Conservation (phyloP, 2,113 vertebrate species). For the Crotophaga sulcirostris region DNA sequence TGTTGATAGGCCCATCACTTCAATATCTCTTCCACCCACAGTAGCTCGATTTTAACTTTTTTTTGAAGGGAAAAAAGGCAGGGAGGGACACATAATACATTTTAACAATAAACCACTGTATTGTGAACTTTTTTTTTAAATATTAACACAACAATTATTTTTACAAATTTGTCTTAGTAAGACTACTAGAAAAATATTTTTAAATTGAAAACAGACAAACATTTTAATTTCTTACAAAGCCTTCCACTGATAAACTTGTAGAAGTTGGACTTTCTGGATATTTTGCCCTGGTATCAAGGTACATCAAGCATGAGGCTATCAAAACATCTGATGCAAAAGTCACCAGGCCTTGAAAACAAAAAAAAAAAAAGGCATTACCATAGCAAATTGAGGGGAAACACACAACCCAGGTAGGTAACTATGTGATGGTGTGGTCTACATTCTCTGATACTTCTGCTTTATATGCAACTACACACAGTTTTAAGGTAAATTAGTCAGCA, state of each 20-base stretch:
- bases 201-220: neutral
- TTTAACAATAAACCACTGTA: neutral
- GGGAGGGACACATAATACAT: neutral
- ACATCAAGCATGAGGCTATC: neutral
- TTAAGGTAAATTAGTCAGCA: neutral
- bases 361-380: neutral
- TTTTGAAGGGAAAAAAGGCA: neutral
- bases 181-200: neutral
- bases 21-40: neutral
- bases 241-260: neutral
- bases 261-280: neutral
- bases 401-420: fast-evolving
- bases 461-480: neutral
- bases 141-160: neutral
- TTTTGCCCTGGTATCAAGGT: neutral
- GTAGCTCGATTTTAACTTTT: neutral
- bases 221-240: neutral
- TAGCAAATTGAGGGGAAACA: neutral
- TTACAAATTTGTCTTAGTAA: neutral
- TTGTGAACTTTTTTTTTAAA: neutral
- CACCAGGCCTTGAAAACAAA: neutral
- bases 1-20: neutral
- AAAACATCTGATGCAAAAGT: neutral
- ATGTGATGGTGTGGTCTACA: neutral
- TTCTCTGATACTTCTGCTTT: neutral